Evolutionary conservation across 2,797 vertebrate genomes (phyloP), one percentile per base, ranked within the genome.

Genomic region (Choloepus didactylus): DNA sequence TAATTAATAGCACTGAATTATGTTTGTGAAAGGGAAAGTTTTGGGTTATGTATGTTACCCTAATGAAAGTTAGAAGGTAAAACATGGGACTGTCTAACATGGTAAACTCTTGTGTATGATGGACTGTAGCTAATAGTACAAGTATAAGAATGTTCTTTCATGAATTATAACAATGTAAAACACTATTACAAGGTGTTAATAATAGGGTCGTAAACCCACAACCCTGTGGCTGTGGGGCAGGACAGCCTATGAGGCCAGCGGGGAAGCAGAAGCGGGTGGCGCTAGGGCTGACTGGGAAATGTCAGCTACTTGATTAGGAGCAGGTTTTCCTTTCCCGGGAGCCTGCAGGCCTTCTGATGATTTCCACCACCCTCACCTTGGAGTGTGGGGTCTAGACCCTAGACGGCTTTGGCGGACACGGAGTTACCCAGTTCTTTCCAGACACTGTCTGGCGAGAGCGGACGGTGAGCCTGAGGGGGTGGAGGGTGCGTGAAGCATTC

Each of bases 221-320:
- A 97, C 0, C 29, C 96, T 64, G 96, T 96, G 94, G 66, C 70
- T 3, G 76, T 41, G 16, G 38, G 62, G 35, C 67, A 0, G 31
- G 35, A 3, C 23, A 0, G 35, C 73, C 49, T 35, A 18, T 49
- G 0, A 11, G 41, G 75, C n/a, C 62, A 76, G 94, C 56, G 59
- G 64, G 77, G 83, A 93, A 86, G 91, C 94, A 97, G 97, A 97
- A 97, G 93, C 44, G 87, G 96, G 91, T n/a, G 97, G 97, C 0
- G 84, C 94, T 97, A 3, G 0, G 51, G 18, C 46, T 73, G 89
- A 66, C 96, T 38, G 54, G 84, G 88, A 94, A 76, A 89, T 97
- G 97, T 97, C 96, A 97, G 93, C 90, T 1, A 18, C 76, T 56
- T 84, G 94, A 95, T 38, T 21, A 84, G 38, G 67, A 9, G 10